Percentiles rank a stretch among this genome's conserved stretches.
These are phyloP conservation scores for Drosophila setifemur DNA, from an alignment of 1,140 invertebrate species.

Conservation along the genomic window DNA sequence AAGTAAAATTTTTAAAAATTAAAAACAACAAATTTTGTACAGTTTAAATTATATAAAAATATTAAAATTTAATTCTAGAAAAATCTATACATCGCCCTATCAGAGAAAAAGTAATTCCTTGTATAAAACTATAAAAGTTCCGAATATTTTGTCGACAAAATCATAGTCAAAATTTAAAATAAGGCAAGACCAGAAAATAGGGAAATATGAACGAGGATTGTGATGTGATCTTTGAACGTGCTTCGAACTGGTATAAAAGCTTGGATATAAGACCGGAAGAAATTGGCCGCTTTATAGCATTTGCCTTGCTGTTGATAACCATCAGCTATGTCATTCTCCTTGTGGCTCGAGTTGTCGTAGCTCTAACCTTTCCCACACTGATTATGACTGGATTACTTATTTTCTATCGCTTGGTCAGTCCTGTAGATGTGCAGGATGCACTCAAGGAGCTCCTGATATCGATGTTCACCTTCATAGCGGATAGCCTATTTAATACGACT, in stretches of 20 bases:
- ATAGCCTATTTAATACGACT: no score
- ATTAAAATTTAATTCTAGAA: no score
- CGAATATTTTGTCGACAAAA: no score
- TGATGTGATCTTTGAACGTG: neutral
- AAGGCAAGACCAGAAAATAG: no score
- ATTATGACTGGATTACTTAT: conserved; percentile 1
- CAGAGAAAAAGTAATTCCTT: no score
- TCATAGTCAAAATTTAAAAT: no score
- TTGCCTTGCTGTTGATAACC: neutral
- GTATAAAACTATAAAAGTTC: no score
- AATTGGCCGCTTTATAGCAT: conserved; percentile 11
- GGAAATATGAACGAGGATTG: no score
- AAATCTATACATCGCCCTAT: no score
- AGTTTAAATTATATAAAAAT: no score
- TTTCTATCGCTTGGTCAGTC: conserved; percentile 5
- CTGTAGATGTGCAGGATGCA: neutral
- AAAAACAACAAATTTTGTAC: no score
- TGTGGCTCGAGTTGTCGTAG: conserved; percentile 15
- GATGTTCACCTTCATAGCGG: neutral
- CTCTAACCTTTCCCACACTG: conserved; percentile 15
- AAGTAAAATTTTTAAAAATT: no score
- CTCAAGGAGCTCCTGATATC: neutral
- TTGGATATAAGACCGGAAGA: neutral
- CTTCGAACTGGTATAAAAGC: conserved; percentile 17
- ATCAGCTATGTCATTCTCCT: conserved; percentile 3